Conservation (phyloP, 1,140 invertebrate genomes). For the Holcopasites calliopsidis region DNA sequence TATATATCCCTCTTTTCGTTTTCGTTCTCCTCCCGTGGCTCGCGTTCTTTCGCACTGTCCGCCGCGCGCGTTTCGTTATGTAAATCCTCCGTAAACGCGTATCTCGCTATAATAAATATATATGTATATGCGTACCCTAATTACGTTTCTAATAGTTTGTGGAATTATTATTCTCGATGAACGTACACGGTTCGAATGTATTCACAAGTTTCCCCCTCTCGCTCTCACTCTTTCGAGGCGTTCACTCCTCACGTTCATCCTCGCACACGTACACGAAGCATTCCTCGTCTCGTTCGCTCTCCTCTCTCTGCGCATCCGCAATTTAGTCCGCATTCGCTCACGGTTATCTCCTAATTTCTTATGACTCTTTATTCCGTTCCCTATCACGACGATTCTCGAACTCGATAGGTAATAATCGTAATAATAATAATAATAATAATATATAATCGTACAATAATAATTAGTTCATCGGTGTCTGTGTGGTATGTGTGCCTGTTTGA, state of each 20-base stretch:
- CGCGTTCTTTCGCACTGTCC: constrained; percentile 11
- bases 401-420: too few relatives aligned
- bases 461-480: constrained; percentile 75
- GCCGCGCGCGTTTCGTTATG: constrained; percentile 36
- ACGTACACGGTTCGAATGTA: constrained; percentile 54
- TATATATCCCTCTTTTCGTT: not conserved
- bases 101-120: constrained; percentile 60
- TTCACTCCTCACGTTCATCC: constrained; percentile 7
- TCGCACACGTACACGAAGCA: not conserved
- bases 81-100: constrained; percentile 48
- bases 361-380: constrained; percentile 15
- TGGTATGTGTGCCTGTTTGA: constrained; percentile 44
- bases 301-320: too few relatives aligned
- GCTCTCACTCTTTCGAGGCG: not conserved
- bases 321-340: constrained; percentile 23
- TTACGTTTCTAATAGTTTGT: constrained; percentile 77
- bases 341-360: constrained; percentile 27
- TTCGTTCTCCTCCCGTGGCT: not conserved
- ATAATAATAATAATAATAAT: constrained; percentile 77
- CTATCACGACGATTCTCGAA: constrained; percentile 78
- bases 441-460: constrained; percentile 72
- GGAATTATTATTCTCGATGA: constrained; percentile 73
- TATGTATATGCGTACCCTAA: too few relatives aligned
- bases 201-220: constrained; percentile 27
- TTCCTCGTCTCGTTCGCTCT: too few relatives aligned